These are phyloP conservation scores for Anguilla rostrata DNA, from an alignment of 2,113 vertebrate genomes.

Conservation along the genomic window DNA sequence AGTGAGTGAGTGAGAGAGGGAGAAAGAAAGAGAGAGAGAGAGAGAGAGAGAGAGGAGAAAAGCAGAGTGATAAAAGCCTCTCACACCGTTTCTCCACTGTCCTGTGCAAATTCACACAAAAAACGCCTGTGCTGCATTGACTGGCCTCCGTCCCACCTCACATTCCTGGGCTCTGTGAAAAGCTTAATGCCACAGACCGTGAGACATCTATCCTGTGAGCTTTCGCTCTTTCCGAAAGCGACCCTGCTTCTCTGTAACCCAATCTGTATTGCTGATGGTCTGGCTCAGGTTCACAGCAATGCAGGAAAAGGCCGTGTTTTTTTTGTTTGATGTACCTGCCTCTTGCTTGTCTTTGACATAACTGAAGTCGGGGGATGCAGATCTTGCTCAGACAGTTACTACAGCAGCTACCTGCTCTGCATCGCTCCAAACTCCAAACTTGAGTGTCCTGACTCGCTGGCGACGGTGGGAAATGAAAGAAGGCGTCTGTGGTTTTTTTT, in stretches of 20 bases:
- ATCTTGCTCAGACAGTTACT: background rate
- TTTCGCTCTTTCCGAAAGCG: background rate
- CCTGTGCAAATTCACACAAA: background rate
- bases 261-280: background rate
- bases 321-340: background rate
- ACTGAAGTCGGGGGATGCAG: background rate
- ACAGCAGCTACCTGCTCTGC: background rate
- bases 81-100: background rate
- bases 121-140: background rate
- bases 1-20: background rate
- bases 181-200: background rate
- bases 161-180: background rate
- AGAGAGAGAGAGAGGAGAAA: background rate
- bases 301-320: background rate
- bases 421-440: conserved; percentile 35
- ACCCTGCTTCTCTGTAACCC: background rate
- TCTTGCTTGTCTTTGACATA: background rate
- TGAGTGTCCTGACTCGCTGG: conserved; percentile 51
- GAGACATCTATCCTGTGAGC: background rate
- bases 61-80: background rate
- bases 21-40: no score
- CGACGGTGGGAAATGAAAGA: conserved; percentile 42
- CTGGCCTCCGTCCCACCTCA: background rate
- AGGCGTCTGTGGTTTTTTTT: conserved; percentile 33
- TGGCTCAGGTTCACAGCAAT: background rate